phyloP scores from a whole-genome alignment of 2,113 vertebrate genomes.

The Nothocercus nigrocapillus region DNA sequence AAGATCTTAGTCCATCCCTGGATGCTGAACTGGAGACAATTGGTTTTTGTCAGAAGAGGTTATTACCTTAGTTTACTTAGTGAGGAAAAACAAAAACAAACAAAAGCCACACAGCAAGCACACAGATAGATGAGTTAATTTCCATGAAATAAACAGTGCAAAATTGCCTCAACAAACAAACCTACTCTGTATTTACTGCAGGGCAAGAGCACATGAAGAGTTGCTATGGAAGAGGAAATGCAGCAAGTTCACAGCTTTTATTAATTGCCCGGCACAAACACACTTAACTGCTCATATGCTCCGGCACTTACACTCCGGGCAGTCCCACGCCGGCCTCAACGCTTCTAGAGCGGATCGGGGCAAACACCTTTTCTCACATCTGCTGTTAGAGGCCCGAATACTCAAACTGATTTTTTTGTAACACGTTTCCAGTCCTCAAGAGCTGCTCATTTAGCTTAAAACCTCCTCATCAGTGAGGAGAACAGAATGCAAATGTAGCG shows the following conservation, averaged over 20 bases:
- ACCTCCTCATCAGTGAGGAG: neutral
- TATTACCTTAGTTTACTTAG: neutral
- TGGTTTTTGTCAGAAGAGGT: slow-evolving; percentile 1
- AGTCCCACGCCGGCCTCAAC: neutral
- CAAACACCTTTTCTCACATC: neutral
- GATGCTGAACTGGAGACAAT: neutral
- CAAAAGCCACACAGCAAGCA: neutral
- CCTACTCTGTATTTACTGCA: rapidly evolving
- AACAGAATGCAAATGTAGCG: neutral
- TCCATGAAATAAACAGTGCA: neutral
- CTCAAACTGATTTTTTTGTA: neutral
- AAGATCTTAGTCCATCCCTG: neutral
- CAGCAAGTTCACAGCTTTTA: neutral
- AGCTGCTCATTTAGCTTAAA: slow-evolving; percentile 7
- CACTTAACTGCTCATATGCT: rapidly evolving
- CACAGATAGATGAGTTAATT: neutral
- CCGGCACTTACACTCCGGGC: neutral
- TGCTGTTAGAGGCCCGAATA: neutral
- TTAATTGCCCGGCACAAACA: slow-evolving; percentile 1
- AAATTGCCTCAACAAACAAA: neutral
- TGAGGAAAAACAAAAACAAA: neutral
- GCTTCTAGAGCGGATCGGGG: rapidly evolving
- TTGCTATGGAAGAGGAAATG: neutral
- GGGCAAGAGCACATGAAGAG: neutral
- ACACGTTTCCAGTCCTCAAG: neutral